These are phyloP conservation scores for Tachina grossa DNA, from an alignment of 2,888 invertebrate genomes.

Conservation along the genomic window DNA sequence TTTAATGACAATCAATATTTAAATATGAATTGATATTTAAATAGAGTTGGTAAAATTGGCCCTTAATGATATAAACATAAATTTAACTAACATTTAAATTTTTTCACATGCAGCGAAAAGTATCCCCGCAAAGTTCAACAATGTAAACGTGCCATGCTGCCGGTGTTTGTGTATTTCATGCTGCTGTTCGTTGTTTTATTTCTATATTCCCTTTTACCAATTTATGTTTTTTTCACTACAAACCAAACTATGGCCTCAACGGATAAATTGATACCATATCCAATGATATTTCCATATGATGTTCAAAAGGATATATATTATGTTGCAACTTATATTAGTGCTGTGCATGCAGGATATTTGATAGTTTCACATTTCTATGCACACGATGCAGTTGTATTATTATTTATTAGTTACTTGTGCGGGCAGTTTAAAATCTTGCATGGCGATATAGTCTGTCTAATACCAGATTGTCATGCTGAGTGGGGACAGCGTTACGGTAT, in stretches of 20 bases:
- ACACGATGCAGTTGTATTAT: constrained; percentile 46
- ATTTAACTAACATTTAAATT: neutral
- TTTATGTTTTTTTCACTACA: constrained; percentile 5
- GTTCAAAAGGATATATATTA: constrained; percentile 17
- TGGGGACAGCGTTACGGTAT: constrained; percentile 36
- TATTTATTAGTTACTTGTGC: constrained; percentile 57
- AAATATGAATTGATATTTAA: too few relatives aligned
- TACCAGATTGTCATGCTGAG: constrained; percentile 61
- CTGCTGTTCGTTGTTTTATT: constrained; percentile 14
- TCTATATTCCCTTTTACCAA: constrained; percentile 33
- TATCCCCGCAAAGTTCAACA: constrained; percentile 22
- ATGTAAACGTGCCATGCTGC: constrained; percentile 36
- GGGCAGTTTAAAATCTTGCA: constrained; percentile 60
- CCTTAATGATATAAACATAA: too few relatives aligned
- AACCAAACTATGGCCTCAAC: constrained; percentile 50
- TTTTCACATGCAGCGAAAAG: constrained; percentile 16
- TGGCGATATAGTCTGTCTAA: constrained; percentile 43
- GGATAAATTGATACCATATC: constrained; percentile 53
- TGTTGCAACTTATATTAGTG: constrained; percentile 26
- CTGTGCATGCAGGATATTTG: constrained; percentile 19
- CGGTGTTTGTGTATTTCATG: constrained; percentile 25
- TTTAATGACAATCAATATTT: too few relatives aligned
- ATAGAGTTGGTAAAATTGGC: too few relatives aligned
- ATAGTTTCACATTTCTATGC: constrained; percentile 53
- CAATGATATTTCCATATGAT: constrained; percentile 59